Evolutionary conservation across 2,797 vertebrate species (phyloP).

Genomic region (Megaceryle alcyon): DNA sequence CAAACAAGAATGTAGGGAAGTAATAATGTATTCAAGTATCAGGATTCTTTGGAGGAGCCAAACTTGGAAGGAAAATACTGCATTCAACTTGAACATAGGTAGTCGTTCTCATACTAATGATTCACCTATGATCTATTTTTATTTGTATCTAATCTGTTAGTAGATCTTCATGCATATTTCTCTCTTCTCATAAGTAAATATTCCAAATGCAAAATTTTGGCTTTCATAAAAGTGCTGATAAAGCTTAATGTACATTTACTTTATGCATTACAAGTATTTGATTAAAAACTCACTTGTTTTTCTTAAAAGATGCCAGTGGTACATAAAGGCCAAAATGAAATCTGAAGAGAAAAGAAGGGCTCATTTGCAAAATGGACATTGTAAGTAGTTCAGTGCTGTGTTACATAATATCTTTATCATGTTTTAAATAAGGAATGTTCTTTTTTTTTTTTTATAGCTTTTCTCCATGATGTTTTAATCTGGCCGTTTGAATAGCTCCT

Average conservation of each 20-base stretch:
- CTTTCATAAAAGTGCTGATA: neutral
- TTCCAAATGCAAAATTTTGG: neutral
- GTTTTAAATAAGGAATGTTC: neutral
- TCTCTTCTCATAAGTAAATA: neutral
- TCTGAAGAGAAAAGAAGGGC: slow-evolving; percentile 95
- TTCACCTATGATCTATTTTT: neutral
- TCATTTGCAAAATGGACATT: slow-evolving; percentile 89
- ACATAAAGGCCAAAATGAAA: slow-evolving; percentile 98
- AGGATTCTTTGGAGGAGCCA: neutral
- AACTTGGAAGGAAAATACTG: neutral
- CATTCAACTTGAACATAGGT: neutral
- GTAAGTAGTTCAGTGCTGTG: slow-evolving; percentile 77
- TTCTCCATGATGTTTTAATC: neutral
- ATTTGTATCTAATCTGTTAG: neutral
- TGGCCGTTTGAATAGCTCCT: neutral
- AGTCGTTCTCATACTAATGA: neutral
- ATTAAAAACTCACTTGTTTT: slow-evolving; percentile 29
- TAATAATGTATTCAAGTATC: neutral
- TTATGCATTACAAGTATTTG: neutral
- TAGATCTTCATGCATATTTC: neutral
- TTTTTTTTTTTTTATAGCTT: neutral
- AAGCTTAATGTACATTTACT: neutral
- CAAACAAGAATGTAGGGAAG: neutral
- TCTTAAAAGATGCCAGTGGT: slow-evolving; percentile 91
- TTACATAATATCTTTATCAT: neutral